These are phyloP conservation scores for Acleris sparsana DNA, from an alignment of 2,888 invertebrate genomes.

Conservation along the genomic window DNA sequence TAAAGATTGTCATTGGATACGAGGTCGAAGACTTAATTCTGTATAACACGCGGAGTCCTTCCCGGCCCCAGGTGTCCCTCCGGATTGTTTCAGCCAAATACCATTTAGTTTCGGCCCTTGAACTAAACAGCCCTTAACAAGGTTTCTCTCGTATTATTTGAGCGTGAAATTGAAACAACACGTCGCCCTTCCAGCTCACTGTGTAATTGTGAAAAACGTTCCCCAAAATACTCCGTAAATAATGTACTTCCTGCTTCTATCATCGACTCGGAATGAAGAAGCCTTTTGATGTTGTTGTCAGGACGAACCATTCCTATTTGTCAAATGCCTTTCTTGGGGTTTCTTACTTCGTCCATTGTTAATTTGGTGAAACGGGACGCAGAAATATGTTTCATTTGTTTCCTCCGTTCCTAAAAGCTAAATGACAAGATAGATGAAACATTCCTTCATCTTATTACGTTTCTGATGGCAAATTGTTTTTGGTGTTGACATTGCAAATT, in stretches of 20 bases:
- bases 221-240: conserved; percentile 29
- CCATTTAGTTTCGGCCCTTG: conserved; percentile 58
- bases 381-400: conserved; percentile 21
- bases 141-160: conserved; percentile 50
- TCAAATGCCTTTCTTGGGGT: conserved; percentile 16
- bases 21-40: conserved; percentile 48
- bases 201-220: conserved; percentile 37
- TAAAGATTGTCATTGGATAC: conserved; percentile 36
- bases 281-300: conserved; percentile 7
- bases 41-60: conserved; percentile 47
- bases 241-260: conserved; percentile 17
- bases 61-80: conserved; percentile 60
- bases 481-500: not conserved
- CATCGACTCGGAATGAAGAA: not conserved
- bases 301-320: conserved; percentile 6
- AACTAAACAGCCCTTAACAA: conserved; percentile 57
- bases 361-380: conserved; percentile 17
- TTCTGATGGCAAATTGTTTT: not conserved
- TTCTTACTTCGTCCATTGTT: conserved; percentile 18
- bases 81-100: conserved; percentile 58
- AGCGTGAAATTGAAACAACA: conserved; percentile 40
- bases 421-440: no score
- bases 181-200: conserved; percentile 33
- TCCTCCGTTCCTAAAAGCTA: conserved; percentile 26
- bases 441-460: no score